Evolutionary conservation across 2,113 vertebrate species (phyloP).

Genomic region (Indri indri): DNA sequence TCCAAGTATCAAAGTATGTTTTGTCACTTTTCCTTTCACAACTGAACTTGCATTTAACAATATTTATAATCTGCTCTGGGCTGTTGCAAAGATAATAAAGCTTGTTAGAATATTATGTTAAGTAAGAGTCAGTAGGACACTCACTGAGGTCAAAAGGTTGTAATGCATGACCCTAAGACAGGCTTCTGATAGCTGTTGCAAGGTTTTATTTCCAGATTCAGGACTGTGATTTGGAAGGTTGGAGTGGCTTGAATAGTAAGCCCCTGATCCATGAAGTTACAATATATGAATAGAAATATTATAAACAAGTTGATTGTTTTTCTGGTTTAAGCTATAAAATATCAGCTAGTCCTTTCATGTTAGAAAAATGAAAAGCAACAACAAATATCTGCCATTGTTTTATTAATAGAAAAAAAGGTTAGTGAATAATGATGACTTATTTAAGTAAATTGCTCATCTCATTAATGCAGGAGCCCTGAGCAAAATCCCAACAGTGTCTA

Average conservation of each 20-base stretch:
- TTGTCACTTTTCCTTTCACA: not conserved
- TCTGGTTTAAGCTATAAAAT: not conserved
- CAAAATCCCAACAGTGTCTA: not conserved
- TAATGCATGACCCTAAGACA: not conserved
- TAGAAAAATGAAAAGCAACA: conserved; percentile 32
- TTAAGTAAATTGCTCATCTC: conserved; percentile 24
- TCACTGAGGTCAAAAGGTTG: not conserved
- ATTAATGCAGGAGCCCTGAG: not conserved
- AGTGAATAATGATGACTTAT: not conserved
- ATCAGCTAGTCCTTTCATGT: not conserved
- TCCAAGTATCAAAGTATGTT: not conserved
- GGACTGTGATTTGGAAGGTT: not conserved
- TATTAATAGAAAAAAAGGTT: not conserved
- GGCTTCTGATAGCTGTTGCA: not conserved
- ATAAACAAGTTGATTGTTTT: not conserved
- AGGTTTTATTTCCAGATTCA: not conserved
- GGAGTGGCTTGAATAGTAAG: not conserved
- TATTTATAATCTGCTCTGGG: not conserved
- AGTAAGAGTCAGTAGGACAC: not conserved
- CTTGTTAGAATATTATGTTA: not conserved
- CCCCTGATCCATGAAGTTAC: not conserved
- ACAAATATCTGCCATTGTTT: not conserved
- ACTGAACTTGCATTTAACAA: not conserved
- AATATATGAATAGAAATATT: not conserved
- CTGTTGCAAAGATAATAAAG: not conserved